A percentile compares a stretch with the other conserved stretches of the same genome.
These are phyloP conservation scores for Bicyclus anynana DNA, from an alignment of 1,140 invertebrate genomes.

Conservation along the genomic window DNA sequence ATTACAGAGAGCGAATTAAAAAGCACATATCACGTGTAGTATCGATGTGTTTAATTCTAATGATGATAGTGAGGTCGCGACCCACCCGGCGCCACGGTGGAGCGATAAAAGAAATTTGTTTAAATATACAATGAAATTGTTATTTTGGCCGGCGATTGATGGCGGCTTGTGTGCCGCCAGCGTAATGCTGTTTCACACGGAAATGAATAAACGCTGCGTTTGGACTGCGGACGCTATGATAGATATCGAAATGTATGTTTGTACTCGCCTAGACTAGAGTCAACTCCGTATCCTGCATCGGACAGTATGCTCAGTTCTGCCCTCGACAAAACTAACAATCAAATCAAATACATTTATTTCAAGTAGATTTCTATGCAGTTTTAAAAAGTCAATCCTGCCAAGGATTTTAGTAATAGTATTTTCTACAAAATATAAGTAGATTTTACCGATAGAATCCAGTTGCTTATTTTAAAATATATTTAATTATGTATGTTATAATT, in stretches of 20 bases:
- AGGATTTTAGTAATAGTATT: too few species aligned
- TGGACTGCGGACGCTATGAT: neutral
- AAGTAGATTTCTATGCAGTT: too few species aligned
- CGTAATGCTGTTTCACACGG: neutral
- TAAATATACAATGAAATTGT: slow-evolving; percentile 24
- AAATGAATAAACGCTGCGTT: neutral
- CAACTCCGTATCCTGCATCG: too few species aligned
- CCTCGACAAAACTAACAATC: neutral
- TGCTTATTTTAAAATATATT: too few species aligned
- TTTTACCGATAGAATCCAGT: too few species aligned
- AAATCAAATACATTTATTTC: neutral
- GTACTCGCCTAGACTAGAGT: too few species aligned
- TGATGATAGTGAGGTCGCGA: slow-evolving; percentile 27
- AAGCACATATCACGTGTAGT: slow-evolving; percentile 1
- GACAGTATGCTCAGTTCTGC: too few species aligned
- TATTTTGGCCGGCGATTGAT: slow-evolving; percentile 25
- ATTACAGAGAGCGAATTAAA: neutral
- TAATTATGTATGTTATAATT: too few species aligned
- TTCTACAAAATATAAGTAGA: too few species aligned
- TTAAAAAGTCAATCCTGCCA: too few species aligned
- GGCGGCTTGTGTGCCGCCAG: slow-evolving; percentile 7
- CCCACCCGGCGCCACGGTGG: slow-evolving; percentile 27
- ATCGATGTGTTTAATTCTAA: slow-evolving; percentile 21
- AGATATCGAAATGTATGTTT: too few species aligned
- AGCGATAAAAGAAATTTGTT: slow-evolving; percentile 24